Evolutionary conservation across 2,797 vertebrate species (phyloP), one percentile per base, ranked within the genome.

Genomic region (Leuciscus waleckii): DNA sequence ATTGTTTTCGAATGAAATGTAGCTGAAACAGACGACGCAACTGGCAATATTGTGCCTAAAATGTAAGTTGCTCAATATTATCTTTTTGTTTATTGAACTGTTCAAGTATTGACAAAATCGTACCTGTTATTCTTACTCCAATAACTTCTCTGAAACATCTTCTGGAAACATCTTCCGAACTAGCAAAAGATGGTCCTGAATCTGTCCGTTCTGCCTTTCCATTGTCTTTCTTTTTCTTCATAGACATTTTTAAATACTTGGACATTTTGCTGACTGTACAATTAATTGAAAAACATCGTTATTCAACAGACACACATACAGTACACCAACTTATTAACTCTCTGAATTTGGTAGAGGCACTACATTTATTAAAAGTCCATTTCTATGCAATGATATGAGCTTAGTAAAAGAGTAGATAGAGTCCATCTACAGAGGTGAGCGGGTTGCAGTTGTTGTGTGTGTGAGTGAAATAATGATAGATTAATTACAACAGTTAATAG

Each of bases 401-500:
- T 79, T 82, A 39, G 35, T 17, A 56, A 69, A 35, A 10, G 21
- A 29, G n/a, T 37, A 41, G 19, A 80, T 29, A 26, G 7, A 49
- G 39, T 82, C 54, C 54, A 82, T 74, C 69, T 61, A 61, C 54
- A 61, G 54, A 82, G 81, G 69, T 74, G 49, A 84, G 37, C 11
- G 11, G 39, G 61, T 46, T 68, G 35, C 32, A 39, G 32, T 49
- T 65, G 58, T 83, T 65, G 51, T 77, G 49, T 81, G 49, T n/a
- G 37, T 84, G 70, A 68, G 29, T 74, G 41, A 85, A 82, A 74
- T 58, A 43, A 74, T 26, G 63, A 46, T 19, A 79, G 11, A 85
- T 85, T 79, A 84, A 81, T 82, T 79, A 82, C 54, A 41, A n/a
- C 21, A 16, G 21, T 63, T 82, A 43, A 85, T 29, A 58, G 77